A percentile compares a stretch with the other conserved stretches of the same genome.
Evolutionary conservation across 2,113 vertebrate species (phyloP).

Genomic region (Miniopterus natalensis): DNA sequence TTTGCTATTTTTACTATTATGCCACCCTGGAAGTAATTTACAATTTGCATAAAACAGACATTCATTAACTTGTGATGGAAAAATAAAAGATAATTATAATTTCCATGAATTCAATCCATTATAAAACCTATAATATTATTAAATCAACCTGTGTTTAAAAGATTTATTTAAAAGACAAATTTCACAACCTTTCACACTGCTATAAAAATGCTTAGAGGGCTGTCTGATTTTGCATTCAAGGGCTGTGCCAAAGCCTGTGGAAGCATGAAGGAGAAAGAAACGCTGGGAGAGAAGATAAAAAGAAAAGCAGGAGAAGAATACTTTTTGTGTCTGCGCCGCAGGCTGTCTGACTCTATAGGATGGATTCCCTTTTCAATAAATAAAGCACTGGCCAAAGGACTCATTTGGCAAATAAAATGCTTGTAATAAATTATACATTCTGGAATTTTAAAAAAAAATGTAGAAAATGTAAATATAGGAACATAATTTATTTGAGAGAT

Average conservation of each 20-base stretch:
- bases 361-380: constrained; percentile 74
- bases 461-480: not conserved
- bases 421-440: constrained; percentile 36
- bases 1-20: not conserved
- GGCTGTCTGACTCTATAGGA: not conserved
- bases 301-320: constrained; percentile 66
- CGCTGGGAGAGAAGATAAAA: constrained; percentile 65
- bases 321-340: constrained; percentile 43
- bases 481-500: not conserved
- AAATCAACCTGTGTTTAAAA: constrained; percentile 40
- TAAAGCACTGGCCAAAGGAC: constrained; percentile 16
- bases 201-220: constrained; percentile 24
- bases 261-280: constrained; percentile 70
- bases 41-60: not conserved
- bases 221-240: constrained; percentile 76
- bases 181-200: not conserved
- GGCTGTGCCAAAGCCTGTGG: constrained; percentile 52
- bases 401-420: not conserved
- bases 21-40: not conserved
- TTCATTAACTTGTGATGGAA: not conserved
- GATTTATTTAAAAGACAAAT: constrained; percentile 53
- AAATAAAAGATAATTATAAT: constrained; percentile 11
- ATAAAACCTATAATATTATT: not conserved
- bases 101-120: not conserved
- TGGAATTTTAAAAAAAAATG: not conserved